A percentile compares a stretch with the other conserved stretches of the same genome.
These are phyloP conservation scores for Dolichomitus sp. DNA, from an alignment of 2,888 invertebrate genomes.

Conservation along the genomic window DNA sequence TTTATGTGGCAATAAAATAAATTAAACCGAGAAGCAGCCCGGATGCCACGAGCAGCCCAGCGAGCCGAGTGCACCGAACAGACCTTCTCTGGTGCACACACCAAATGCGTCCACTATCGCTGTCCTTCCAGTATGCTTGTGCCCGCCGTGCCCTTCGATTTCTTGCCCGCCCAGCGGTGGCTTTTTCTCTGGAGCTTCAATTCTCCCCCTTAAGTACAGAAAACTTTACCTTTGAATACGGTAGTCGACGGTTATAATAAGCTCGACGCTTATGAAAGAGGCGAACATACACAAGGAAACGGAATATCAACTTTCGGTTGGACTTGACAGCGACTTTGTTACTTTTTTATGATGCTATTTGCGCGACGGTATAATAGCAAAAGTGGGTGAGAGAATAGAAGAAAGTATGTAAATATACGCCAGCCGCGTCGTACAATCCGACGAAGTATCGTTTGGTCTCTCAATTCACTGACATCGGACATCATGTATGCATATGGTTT, in stretches of 20 bases:
- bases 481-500: not conserved
- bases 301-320: slow-evolving; percentile 3
- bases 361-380: not conserved
- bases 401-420: not conserved
- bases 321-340: not conserved
- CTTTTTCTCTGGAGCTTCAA: not conserved
- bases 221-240: slow-evolving; percentile 69
- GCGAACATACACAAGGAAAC: not conserved
- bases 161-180: not conserved
- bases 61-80: slow-evolving; percentile 29
- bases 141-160: not conserved
- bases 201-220: slow-evolving; percentile 19
- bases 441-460: not conserved
- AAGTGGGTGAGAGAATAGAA: not conserved
- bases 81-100: slow-evolving; percentile 8
- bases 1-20: slow-evolving; percentile 72
- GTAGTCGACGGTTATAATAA: slow-evolving; percentile 60
- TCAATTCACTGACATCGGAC: not conserved
- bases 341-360: slow-evolving; percentile 23
- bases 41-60: slow-evolving; percentile 16
- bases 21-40: slow-evolving; percentile 62
- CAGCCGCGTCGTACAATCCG: not conserved
- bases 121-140: not conserved
- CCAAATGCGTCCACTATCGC: slow-evolving; percentile 14
- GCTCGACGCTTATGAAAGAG: slow-evolving; percentile 15